Percentiles rank a stretch among this genome's conserved stretches.
Conservation (phyloP, 1,140 invertebrate species). For the Trichonephila clavipes region DNA sequence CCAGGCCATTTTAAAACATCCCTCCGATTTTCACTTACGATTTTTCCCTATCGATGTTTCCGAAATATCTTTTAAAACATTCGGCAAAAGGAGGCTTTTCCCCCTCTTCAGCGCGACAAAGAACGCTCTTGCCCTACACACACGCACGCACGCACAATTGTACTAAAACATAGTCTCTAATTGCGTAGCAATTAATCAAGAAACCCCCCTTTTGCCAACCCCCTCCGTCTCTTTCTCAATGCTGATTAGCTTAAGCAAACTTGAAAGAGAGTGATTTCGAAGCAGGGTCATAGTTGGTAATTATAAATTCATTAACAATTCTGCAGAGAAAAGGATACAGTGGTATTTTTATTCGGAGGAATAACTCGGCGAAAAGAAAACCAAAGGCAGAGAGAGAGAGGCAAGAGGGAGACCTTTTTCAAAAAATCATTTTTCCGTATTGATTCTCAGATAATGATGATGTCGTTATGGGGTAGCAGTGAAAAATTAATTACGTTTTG, state of each 20-base stretch:
- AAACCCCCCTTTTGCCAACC: neutral
- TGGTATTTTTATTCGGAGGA: neutral
- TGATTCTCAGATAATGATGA: constrained; percentile 40
- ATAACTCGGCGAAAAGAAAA: neutral
- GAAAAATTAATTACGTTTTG: constrained; percentile 43
- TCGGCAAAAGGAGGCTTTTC: neutral
- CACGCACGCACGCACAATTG: neutral
- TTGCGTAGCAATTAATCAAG: constrained; percentile 36
- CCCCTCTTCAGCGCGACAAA: neutral
- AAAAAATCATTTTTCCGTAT: constrained; percentile 48
- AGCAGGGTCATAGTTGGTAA: neutral
- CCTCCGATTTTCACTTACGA: constrained; percentile 20
- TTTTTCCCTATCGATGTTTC: constrained; percentile 14
- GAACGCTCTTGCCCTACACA: neutral
- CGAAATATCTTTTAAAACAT: constrained; percentile 34
- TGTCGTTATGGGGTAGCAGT: constrained; percentile 19
- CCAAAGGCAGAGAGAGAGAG: neutral
- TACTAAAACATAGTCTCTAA: neutral
- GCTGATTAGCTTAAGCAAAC: constrained; percentile 33
- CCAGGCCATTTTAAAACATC: neutral
- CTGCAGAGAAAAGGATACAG: constrained; percentile 36
- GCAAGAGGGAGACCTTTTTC: neutral
- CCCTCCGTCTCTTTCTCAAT: neutral
- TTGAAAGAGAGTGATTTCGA: constrained; percentile 4
- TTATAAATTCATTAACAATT: constrained; percentile 56